A percentile compares a stretch with the other conserved stretches of the same genome.
phyloP scores from a whole-genome alignment of 2,113 vertebrate genomes.

The Eleginops maclovinus region DNA sequence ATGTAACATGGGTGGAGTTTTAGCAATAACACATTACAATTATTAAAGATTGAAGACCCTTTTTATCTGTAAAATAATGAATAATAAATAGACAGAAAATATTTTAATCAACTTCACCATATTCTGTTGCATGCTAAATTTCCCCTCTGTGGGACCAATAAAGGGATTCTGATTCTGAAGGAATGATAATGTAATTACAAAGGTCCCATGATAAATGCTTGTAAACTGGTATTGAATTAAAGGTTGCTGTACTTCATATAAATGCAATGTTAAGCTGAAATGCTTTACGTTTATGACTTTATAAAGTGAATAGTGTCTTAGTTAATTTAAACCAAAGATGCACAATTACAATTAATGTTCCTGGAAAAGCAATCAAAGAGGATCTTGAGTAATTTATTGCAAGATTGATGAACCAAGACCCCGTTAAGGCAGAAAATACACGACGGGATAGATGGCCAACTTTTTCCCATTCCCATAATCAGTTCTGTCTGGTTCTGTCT shows the following conservation, averaged over 20 bases:
- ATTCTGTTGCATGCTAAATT: too few species aligned
- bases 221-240: neutral
- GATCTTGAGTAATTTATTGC: neutral
- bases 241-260: too few species aligned
- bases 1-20: too few species aligned
- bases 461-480: conserved; percentile 32
- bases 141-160: too few species aligned
- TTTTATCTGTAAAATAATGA: too few species aligned
- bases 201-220: neutral
- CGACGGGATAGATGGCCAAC: neutral
- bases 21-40: too few species aligned
- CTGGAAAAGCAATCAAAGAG: neutral
- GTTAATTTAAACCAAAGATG: neutral
- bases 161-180: too few species aligned
- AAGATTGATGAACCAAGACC: neutral
- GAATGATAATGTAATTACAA: neutral
- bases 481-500: conserved; percentile 53
- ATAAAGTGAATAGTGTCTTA: neutral
- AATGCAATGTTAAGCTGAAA: too few species aligned
- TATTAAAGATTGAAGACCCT: too few species aligned
- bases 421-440: neutral
- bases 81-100: too few species aligned
- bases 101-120: too few species aligned
- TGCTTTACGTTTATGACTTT: neutral
- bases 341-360: neutral